A percentile compares a stretch with the other conserved stretches of the same genome.
These are phyloP conservation scores for Bradypodion pumilum DNA, from an alignment of 2,797 vertebrate species.

Conservation along the genomic window DNA sequence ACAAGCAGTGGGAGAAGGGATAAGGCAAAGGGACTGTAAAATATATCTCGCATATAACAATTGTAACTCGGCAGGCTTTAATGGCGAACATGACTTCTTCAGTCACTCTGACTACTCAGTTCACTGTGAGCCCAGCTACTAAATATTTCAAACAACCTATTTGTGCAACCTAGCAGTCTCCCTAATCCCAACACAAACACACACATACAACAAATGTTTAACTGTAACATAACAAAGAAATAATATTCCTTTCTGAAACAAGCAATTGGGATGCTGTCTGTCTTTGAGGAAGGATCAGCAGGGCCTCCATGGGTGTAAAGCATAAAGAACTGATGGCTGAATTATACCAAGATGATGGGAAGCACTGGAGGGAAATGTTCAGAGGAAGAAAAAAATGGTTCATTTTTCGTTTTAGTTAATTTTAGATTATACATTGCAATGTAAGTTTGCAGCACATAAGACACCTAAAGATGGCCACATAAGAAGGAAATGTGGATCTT, in stretches of 20 bases:
- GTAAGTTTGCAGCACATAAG: not conserved
- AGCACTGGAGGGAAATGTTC: not conserved
- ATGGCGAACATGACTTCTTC: conserved; percentile 66
- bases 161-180: not conserved
- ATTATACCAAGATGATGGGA: not conserved
- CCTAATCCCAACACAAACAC: conserved; percentile 19
- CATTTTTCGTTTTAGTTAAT: not conserved
- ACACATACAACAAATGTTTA: conserved; percentile 48
- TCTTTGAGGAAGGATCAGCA: conserved; percentile 44
- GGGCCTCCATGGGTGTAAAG: not conserved
- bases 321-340: not conserved
- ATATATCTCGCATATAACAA: conserved; percentile 29
- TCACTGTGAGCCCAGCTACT: conserved; percentile 4
- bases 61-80: conserved; percentile 69
- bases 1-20: conserved; percentile 34
- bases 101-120: not conserved
- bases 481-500: not conserved
- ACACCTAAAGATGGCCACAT: not conserved
- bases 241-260: conserved; percentile 55
- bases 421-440: conserved; percentile 1
- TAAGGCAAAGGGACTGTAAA: conserved; percentile 46
- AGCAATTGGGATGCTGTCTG: conserved; percentile 12
- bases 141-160: conserved; percentile 29
- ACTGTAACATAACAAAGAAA: conserved; percentile 8
- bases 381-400: not conserved